Base-by-base conservation (phyloP, 2,113 vertebrate genomes). In the Callithrix jacchus region DNA sequence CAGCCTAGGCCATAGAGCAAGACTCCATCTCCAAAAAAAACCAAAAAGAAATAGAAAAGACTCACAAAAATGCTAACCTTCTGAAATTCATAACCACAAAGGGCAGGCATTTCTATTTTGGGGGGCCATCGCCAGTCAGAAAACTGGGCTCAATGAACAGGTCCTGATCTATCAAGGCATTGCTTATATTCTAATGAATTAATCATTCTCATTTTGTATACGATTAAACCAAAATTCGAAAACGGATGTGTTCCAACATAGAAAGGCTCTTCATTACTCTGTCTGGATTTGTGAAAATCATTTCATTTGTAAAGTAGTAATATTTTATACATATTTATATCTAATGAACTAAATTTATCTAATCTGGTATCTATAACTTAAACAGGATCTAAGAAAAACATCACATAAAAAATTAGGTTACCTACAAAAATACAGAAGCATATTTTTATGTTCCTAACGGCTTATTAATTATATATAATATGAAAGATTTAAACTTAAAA, bases 331-430 rank as follows among this genome's bases (percentile, higher is more conserved):
- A 61, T 40, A 81, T 52, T 87, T 92, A 30, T 6, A 85, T 96
- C 56, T 37, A 81, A 89, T 81, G 42, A 94, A 71, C 79, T 85
- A 84, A 79, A 54, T 30, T 84, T 93, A 93, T n/a, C 47, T 92
- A 94, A 96, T 73, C 56, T 88, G 73, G 21, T 92, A 93, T 70
- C 58, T 11, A 40, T 61, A 94, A 86, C 25, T 66, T 80, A 95
- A 49, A 93, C 42, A 84, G 42, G 91, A 89, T 93, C 54, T 89
- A 94, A 42, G 76, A 54, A 84, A 93, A 95, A 37, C 30, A 80
- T 90, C 87, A 95, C 9, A 84, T 16, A 96, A 35, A 13, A 93
- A 96, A 95, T 84, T 79, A 94, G 58, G 23, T 91, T 80, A 95
- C 56, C 37, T 92, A 76, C 8, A 81, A 52, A 97, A 91, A 93